Evolutionary conservation across 2,888 invertebrate genomes (phyloP), one percentile per base, ranked within the genome.

Genomic region (Choreutis nemorana): DNA sequence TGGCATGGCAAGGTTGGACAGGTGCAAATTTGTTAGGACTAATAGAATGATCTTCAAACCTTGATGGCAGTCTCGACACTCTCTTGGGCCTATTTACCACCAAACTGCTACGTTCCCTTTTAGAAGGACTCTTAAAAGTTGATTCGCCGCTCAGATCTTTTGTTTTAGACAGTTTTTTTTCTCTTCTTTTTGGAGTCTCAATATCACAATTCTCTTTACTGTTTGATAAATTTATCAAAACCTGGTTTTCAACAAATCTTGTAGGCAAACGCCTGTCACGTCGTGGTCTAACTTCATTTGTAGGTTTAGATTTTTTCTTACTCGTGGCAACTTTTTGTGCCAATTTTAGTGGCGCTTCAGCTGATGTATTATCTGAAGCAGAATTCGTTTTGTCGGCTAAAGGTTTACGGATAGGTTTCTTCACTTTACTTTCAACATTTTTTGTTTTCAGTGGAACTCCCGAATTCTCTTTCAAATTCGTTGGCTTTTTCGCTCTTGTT

Each of bases 381-480:
- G 75, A 73, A 37, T 73, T 75, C 0, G 73, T 75, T 55, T 71
- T 73, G 36, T 75, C 73, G 1, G 62, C 58, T 37, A 75, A 49
- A 28, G 60, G 61, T 44, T 61, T 68, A 32, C 71, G 48, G 8
- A 44, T 35, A 2, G 43, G 32, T 36, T 60, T 66, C 2, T 39
- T 30, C 7, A 32, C 33, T 37, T 52, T 61, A 23, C 29, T n/a
- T n/a, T n/a, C 39, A 26, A 30, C 12, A 23, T 28, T 15, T 41
- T 53, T 62, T 5, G 30, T 35, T 35, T 48, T 55, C 28, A 35
- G 37, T 8, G 36, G 35, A 8, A 40, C 42, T 27, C 44, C 44
- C 32, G 54, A 40, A 36, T 68, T 73, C 56, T 73, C 73, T 39
- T 71, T 72, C 7, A 48, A 44, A 36, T 62, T 72, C 5, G 49